Evolutionary conservation across 2,888 invertebrate genomes (phyloP).

Genomic region (Polietes domitor): DNA sequence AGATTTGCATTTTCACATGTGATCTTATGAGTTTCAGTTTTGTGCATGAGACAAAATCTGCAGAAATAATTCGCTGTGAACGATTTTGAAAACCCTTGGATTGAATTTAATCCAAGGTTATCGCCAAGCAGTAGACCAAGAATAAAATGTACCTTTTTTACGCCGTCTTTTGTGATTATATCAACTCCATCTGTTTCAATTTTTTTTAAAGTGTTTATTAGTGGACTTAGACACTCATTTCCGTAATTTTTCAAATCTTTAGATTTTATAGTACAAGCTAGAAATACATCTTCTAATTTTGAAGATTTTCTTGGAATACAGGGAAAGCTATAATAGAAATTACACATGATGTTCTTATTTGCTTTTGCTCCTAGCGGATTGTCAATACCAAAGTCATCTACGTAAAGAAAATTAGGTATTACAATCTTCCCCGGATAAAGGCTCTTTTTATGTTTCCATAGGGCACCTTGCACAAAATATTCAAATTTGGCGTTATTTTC

Average conservation of each 20-base stretch:
- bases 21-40: not conserved
- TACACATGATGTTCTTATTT: constrained; percentile 5
- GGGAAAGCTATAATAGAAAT: constrained; percentile 42
- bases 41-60: constrained; percentile 30
- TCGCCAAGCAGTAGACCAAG: constrained; percentile 41
- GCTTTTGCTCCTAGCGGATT: constrained; percentile 36
- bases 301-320: not conserved
- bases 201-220: constrained; percentile 31
- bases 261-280: not conserved
- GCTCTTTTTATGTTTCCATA: constrained; percentile 8
- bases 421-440: constrained; percentile 19
- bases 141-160: constrained; percentile 28
- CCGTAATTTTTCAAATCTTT: constrained; percentile 47
- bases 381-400: constrained; percentile 43
- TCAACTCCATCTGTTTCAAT: constrained; percentile 26
- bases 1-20: not conserved
- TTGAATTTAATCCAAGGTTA: constrained; percentile 46
- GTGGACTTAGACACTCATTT: constrained; percentile 35
- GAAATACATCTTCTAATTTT: constrained; percentile 18
- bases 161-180: not conserved
- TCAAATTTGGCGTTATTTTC: not conserved
- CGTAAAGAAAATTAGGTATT: constrained; percentile 44
- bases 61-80: constrained; percentile 40
- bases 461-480: constrained; percentile 30
- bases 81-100: constrained; percentile 31